Base-by-base conservation (phyloP, 2,888 invertebrate species). In the Idaea dimidiata region DNA sequence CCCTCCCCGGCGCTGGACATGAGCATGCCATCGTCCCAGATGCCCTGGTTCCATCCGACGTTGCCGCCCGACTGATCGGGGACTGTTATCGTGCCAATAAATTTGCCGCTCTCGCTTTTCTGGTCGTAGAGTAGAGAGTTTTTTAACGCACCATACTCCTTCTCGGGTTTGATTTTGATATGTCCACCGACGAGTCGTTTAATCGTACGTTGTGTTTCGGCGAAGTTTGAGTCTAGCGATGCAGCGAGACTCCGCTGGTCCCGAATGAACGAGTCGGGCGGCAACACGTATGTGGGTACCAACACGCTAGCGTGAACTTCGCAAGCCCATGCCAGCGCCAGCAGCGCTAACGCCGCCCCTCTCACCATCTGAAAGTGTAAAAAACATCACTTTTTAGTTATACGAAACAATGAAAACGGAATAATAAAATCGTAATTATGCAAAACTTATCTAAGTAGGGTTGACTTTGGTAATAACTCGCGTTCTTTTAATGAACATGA, bases 131-230 rank as follows among this genome's bases (percentile, higher is more conserved):
- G 76, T 62, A 91, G 83, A 8, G 90, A 84, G 73, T 92, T 92
- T 76, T 90, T 91, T n/a, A 83, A 74, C 54, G 83, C 82, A 61
- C 89, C 85, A 68, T 86, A 84, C 60, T 89, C 89, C 81, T 92
- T 87, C 66, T 91, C 86, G 70, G 87, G 79, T 78, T 88, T 86
- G 68, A 91, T 87, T 75, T 91, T 93, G 69, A 95, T 88, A 75
- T 96, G 95, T 58, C 96, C 96, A 55, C 95, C 96, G 73, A 95
- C 94, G 66, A 96, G 88, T 64, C 95, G 93, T 74, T 95, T 94
- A 68, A 95, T 92, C 71, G 94, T 94, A 72, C 94, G 90, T 67
- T 93, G 88, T 17, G 89, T 87, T 67, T 88, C 88, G 62, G 87
- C 86, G 66, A 78, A 70, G 67, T 74, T 80, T 54, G 80, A 75